A percentile compares a stretch with the other conserved stretches of the same genome.
These are phyloP conservation scores for Synanthedon vespiformis DNA, from an alignment of 2,888 invertebrate species.

Conservation along the genomic window DNA sequence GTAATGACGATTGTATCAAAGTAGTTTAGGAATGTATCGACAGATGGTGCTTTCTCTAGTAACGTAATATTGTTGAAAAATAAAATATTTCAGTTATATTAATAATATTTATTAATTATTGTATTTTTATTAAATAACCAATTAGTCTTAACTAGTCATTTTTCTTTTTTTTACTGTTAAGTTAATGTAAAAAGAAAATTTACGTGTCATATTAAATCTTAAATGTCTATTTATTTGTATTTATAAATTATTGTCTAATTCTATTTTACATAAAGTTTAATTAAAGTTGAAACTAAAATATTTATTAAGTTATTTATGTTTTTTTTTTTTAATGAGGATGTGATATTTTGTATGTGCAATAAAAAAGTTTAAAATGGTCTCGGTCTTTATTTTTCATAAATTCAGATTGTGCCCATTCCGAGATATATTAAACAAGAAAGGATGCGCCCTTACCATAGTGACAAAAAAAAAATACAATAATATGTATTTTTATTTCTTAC, in stretches of 20 bases:
- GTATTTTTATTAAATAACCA: neutral
- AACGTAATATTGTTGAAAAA: neutral
- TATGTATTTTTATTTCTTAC: no score
- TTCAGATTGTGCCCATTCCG: no score
- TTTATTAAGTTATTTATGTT: neutral
- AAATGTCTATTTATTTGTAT: no score
- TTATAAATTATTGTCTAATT: no score
- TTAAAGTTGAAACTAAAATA: neutral
- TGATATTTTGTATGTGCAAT: neutral
- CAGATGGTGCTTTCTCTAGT: no score
- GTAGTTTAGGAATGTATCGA: no score
- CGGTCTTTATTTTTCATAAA: no score
- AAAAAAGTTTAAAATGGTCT: neutral
- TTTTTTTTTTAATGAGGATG: neutral
- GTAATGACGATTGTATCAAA: no score
- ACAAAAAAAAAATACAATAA: no score
- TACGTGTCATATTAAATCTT: no score
- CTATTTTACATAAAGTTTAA: neutral
- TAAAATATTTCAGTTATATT: neutral
- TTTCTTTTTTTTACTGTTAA: neutral
- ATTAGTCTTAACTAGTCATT: neutral
- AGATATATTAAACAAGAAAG: no score
- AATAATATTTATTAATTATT: neutral
- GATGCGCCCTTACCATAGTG: no score
- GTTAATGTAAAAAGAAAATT: neutral